These are phyloP conservation scores for Metopolophium dirhodum DNA, from an alignment of 1,140 invertebrate species.

Conservation along the genomic window DNA sequence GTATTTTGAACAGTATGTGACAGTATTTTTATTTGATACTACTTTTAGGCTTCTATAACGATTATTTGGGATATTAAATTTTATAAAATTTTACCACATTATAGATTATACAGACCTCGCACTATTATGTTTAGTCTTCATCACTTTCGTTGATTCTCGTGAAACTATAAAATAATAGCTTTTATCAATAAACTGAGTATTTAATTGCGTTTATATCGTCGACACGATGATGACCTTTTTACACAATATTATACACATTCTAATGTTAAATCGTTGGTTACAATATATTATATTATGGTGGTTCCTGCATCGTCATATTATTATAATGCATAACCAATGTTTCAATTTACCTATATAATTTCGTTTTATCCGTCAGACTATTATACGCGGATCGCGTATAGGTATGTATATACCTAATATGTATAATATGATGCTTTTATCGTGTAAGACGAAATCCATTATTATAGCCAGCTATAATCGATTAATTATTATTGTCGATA, in stretches of 20 bases:
- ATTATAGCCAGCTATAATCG: background rate
- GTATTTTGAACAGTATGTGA: background rate
- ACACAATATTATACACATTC: background rate
- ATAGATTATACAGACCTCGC: background rate
- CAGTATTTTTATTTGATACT: background rate
- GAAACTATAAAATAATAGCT: constrained; percentile 3
- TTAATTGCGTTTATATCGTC: background rate
- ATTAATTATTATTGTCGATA: constrained; percentile 24
- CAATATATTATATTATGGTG: background rate
- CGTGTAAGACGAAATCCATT: constrained; percentile 10
- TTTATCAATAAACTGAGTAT: background rate
- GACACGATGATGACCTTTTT: background rate
- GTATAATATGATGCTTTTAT: background rate
- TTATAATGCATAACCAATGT: constrained; percentile 5
- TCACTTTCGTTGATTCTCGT: background rate
- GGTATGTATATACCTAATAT: too few species aligned
- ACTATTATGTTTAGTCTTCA: background rate
- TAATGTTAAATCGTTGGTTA: background rate
- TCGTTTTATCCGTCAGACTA: background rate
- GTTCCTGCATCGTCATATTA: background rate
- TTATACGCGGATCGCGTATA: background rate
- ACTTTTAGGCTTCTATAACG: background rate
- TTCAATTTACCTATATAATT: background rate
- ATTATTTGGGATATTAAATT: background rate
- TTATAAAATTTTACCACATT: too few species aligned